A percentile compares a stretch with the other conserved stretches of the same genome.
These are phyloP conservation scores for Pseudomugil tenellus DNA, from an alignment of 2,797 vertebrate genomes.

Conservation along the genomic window DNA sequence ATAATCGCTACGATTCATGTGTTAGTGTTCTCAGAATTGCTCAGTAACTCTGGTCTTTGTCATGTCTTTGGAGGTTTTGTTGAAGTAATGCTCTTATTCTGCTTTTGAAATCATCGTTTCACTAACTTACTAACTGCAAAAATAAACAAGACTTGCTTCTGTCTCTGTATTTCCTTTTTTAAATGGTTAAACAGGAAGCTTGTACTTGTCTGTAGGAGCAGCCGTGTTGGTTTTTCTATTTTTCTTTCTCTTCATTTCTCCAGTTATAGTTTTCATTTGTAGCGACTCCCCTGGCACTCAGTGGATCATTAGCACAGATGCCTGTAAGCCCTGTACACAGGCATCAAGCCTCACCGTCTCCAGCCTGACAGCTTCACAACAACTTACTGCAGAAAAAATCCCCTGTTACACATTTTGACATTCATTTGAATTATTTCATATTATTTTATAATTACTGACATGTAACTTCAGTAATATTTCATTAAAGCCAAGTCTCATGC, in stretches of 20 bases:
- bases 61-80: background rate
- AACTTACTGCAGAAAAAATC: conserved; percentile 30
- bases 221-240: conserved; percentile 22
- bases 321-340: conserved; percentile 46
- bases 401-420: conserved; percentile 13
- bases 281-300: conserved; percentile 56
- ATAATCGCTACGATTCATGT: background rate
- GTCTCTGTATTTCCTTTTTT: conserved; percentile 14
- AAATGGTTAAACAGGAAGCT: conserved; percentile 9
- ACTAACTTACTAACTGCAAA: background rate
- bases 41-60: background rate
- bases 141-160: background rate
- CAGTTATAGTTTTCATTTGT: conserved; percentile 58
- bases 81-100: background rate
- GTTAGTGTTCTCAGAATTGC: background rate
- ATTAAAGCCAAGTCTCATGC: background rate
- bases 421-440: conserved; percentile 46
- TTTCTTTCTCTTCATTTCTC: conserved; percentile 27
- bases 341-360: conserved; percentile 53
- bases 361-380: conserved; percentile 42
- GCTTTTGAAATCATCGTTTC: background rate
- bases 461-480: conserved; percentile 3
- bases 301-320: conserved; percentile 60
- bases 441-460: conserved; percentile 52
- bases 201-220: background rate